Evolutionary conservation across 2,888 invertebrate genomes (phyloP).

Genomic region (Chrysolina oricalcia): DNA sequence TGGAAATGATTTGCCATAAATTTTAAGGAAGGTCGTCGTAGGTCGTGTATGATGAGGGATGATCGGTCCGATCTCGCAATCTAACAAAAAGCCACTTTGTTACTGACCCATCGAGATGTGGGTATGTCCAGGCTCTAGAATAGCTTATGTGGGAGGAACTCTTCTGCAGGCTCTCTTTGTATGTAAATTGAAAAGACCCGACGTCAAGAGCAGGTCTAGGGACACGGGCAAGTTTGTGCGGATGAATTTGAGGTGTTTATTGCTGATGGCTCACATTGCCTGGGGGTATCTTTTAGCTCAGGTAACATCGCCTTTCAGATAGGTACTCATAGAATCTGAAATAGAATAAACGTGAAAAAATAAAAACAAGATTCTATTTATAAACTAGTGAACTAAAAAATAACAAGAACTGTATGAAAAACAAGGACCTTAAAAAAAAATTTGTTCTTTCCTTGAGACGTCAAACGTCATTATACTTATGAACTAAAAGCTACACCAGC

Average conservation of each 20-base stretch:
- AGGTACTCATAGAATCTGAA: too few species aligned
- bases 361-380: too few species aligned
- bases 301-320: neutral
- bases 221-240: constrained; percentile 12
- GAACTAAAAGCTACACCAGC: too few species aligned
- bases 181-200: constrained; percentile 24
- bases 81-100: constrained; percentile 23
- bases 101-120: constrained; percentile 13
- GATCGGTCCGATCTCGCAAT: neutral
- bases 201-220: constrained; percentile 21
- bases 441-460: too few species aligned
- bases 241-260: neutral
- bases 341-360: neutral
- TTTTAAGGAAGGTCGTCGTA: neutral
- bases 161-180: constrained; percentile 24
- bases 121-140: constrained; percentile 23
- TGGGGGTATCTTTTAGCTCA: neutral
- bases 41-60: constrained; percentile 11
- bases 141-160: constrained; percentile 22
- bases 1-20: constrained; percentile 2
- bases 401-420: too few species aligned
- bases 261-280: neutral
- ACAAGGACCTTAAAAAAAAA: too few species aligned
- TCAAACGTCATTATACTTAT: too few species aligned
- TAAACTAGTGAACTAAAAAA: too few species aligned